Evolutionary conservation across 2,888 invertebrate genomes (phyloP).

Genomic region (Deilephila porcellus): DNA sequence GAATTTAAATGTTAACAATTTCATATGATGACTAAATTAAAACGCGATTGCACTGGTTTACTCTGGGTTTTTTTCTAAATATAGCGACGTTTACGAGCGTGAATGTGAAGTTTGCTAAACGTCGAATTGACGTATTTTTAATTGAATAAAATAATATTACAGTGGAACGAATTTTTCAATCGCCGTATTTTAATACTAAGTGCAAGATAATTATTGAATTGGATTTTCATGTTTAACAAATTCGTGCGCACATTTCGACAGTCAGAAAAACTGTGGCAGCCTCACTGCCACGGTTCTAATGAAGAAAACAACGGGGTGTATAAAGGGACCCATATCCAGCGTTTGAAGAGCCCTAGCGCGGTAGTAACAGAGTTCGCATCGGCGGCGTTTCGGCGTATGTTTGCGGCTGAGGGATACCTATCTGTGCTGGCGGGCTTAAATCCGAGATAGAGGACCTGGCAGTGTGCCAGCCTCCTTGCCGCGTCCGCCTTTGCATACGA

Average conservation of each 20-base stretch:
- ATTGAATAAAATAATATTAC: background rate
- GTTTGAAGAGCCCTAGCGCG: conserved; percentile 48
- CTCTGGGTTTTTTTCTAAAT: background rate
- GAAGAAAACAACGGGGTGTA: conserved; percentile 64
- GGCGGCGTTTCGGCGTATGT: conserved; percentile 42
- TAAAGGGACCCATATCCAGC: conserved; percentile 56
- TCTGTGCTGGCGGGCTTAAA: conserved; percentile 60
- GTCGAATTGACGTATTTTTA: background rate
- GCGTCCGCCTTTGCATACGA: conserved; percentile 55
- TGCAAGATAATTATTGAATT: background rate
- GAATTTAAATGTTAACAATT: background rate
- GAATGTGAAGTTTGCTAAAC: background rate
- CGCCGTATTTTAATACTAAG: background rate
- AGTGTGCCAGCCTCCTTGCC: conserved; percentile 61
- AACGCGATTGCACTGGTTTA: background rate
- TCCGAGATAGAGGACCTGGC: conserved; percentile 66
- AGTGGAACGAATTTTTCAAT: background rate
- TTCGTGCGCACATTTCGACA: background rate
- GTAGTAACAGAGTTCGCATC: conserved; percentile 44
- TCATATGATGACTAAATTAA: background rate
- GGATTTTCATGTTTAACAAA: too few relatives aligned
- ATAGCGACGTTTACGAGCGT: background rate
- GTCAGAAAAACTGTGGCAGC: conserved; percentile 42
- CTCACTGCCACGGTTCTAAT: conserved; percentile 58
- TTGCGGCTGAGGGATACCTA: conserved; percentile 50